These are phyloP conservation scores for Pseudomyrmex cubaensis DNA, from an alignment of 1,140 invertebrate genomes.

Conservation along the genomic window DNA sequence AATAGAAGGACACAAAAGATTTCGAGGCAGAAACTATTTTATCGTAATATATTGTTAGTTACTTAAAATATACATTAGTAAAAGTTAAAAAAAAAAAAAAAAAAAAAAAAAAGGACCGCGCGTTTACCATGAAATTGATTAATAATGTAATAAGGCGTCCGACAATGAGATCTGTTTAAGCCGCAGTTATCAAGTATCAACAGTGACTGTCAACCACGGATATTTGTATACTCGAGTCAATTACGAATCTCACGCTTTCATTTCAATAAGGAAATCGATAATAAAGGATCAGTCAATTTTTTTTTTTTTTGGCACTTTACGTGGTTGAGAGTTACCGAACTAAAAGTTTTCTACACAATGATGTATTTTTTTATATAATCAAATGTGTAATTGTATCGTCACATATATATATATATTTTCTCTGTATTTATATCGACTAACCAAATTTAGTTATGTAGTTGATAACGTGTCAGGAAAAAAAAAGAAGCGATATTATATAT, in stretches of 20 bases:
- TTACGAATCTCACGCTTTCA: slow-evolving; percentile 22
- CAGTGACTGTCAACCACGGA: slow-evolving; percentile 45
- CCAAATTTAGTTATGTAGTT: slow-evolving; percentile 68
- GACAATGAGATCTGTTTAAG: slow-evolving; percentile 34
- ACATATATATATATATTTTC: slow-evolving; percentile 59
- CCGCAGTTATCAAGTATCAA: not conserved
- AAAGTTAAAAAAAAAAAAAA: no score
- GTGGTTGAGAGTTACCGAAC: slow-evolving; percentile 53
- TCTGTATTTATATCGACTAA: slow-evolving; percentile 70
- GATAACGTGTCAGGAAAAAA: slow-evolving; percentile 6
- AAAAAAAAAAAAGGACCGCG: not conserved
- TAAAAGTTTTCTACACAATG: slow-evolving; percentile 29
- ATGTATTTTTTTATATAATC: slow-evolving; percentile 14
- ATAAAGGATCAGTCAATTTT: slow-evolving; percentile 5
- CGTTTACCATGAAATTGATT: slow-evolving; percentile 32
- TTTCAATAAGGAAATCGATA: slow-evolving; percentile 6
- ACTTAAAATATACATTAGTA: not conserved
- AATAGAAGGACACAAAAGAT: not conserved
- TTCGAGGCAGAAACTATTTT: not conserved
- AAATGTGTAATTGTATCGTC: slow-evolving; percentile 12
- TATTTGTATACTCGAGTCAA: slow-evolving; percentile 1
- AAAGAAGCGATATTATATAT: slow-evolving; percentile 36
- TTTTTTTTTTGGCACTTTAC: not conserved
- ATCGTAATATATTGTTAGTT: slow-evolving; percentile 1
- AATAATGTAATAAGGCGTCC: slow-evolving; percentile 2